Evolutionary conservation across 2,888 invertebrate species (phyloP).

Genomic region (Drosophila limbata): DNA sequence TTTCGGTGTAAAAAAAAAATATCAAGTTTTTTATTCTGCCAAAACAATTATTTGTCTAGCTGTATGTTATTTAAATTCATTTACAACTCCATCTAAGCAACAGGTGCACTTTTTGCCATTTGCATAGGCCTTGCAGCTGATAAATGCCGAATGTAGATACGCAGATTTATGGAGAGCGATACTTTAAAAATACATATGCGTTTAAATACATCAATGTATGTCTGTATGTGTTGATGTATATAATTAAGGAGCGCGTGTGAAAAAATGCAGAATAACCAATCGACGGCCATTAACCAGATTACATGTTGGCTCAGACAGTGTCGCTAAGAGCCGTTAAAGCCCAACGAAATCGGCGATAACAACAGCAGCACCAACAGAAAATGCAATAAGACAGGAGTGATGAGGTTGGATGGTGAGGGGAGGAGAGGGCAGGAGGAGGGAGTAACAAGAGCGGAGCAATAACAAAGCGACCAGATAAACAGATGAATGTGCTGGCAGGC

Average conservation of each 20-base stretch:
- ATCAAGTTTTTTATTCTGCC: not conserved
- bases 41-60: not conserved
- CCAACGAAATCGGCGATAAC: conserved; percentile 42
- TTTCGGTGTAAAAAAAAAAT: too few species aligned
- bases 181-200: conserved; percentile 2
- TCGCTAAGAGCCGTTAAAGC: conserved; percentile 80
- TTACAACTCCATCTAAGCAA: conserved; percentile 37
- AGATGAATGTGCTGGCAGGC: conserved; percentile 58
- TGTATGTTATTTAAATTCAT: conserved; percentile 10
- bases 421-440: conserved; percentile 6
- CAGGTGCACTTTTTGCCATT: conserved; percentile 48
- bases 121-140: conserved; percentile 5
- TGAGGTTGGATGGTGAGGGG: not conserved
- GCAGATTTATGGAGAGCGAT: conserved; percentile 21
- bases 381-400: conserved; percentile 33
- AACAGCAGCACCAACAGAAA: conserved; percentile 37
- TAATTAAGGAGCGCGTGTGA: conserved; percentile 55
- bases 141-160: conserved; percentile 14
- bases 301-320: conserved; percentile 75
- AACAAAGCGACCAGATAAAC: conserved; percentile 49
- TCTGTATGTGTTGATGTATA: conserved; percentile 18
- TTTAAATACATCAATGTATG: not conserved
- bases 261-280: conserved; percentile 45
- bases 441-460: conserved; percentile 39
- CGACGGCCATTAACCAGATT: conserved; percentile 80